Evolutionary conservation across 2,888 invertebrate species (phyloP).

Genomic region (Girardia tigrina): DNA sequence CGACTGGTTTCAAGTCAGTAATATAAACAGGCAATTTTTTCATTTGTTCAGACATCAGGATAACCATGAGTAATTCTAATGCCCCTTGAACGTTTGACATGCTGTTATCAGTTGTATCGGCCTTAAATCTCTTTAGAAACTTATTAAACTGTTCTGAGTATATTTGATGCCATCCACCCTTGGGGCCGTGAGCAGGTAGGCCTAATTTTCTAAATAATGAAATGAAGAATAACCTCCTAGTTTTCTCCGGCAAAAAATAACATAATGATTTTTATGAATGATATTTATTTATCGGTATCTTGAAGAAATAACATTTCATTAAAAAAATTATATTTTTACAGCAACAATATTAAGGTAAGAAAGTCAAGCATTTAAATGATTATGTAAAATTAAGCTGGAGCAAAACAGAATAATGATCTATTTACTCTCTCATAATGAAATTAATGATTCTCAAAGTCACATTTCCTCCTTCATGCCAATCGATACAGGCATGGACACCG

Average conservation of each 20-base stretch:
- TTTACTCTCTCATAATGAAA: conserved; percentile 43
- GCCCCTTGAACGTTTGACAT: neutral
- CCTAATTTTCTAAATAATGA: neutral
- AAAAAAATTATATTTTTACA: no score
- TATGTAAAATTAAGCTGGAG: no score
- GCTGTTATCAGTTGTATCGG: no score
- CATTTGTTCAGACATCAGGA: neutral
- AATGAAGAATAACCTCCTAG: no score
- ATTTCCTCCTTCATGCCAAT: conserved; percentile 58
- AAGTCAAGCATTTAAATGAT: no score
- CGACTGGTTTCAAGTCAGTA: neutral
- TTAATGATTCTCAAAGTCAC: conserved; percentile 56
- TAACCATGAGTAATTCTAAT: neutral
- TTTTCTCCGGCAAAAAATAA: no score
- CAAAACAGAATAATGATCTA: no score
- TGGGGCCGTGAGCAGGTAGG: neutral
- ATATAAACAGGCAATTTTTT: neutral
- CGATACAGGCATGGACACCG: conserved; percentile 71
- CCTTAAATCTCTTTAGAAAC: neutral
- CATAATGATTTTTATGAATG: no score
- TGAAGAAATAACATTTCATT: no score
- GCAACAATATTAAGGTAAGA: no score
- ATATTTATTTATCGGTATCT: no score
- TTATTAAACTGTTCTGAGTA: neutral
- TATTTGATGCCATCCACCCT: conserved; percentile 3